Evolutionary conservation across 2,797 vertebrate species (phyloP).

Genomic region (Steatocranus sp.): DNA sequence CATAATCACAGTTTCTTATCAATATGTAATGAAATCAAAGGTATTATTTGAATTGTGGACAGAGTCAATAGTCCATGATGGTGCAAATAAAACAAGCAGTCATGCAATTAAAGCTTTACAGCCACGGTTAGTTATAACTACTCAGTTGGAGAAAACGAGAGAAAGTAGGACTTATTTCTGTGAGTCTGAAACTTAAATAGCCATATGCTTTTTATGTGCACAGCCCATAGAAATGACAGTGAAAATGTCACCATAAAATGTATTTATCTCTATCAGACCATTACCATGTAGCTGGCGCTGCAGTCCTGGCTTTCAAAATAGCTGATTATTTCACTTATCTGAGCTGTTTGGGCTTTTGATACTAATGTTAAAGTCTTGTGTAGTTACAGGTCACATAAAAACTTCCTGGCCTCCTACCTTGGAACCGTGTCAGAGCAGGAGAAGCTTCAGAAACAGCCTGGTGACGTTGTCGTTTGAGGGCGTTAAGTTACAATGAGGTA

Average conservation of each 20-base stretch:
- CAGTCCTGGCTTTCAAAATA: not conserved
- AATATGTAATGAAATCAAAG: conserved; percentile 1
- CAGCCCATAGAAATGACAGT: not conserved
- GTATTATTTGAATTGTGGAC: not conserved
- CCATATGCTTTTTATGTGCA: not conserved
- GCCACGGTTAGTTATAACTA: not conserved
- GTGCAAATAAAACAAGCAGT: not conserved
- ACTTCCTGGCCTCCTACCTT: conserved; percentile 73
- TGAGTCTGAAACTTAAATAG: not conserved
- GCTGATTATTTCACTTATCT: not conserved
- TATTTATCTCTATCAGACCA: not conserved
- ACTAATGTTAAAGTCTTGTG: conserved; percentile 10
- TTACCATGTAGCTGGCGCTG: not conserved
- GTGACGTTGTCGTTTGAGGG: conserved; percentile 61
- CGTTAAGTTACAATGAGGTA: conserved; percentile 20
- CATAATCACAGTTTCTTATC: conserved; percentile 7
- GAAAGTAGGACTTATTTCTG: not conserved
- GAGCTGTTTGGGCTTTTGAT: not conserved
- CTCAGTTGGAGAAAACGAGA: not conserved
- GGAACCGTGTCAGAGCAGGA: conserved; percentile 65
- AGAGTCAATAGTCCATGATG: conserved; percentile 31
- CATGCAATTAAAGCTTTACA: not conserved
- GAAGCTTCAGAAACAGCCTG: conserved; percentile 65
- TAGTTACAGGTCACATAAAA: conserved; percentile 78
- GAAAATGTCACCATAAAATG: not conserved